Conservation (phyloP, 2,797 vertebrate species). For the Sphaeramia orbicularis region DNA sequence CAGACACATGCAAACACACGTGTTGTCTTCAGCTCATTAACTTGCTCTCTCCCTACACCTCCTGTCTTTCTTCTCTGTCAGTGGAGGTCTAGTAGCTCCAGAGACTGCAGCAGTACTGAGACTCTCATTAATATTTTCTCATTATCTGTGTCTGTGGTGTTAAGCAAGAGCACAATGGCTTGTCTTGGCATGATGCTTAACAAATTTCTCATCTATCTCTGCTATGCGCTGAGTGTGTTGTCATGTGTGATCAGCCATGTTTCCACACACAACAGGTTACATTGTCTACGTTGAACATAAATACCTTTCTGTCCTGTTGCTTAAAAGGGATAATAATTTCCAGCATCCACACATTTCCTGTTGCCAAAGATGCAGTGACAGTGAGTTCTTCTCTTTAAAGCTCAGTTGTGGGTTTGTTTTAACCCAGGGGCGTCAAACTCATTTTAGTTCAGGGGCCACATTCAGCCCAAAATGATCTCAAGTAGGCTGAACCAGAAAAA, state of each 20-base stretch:
- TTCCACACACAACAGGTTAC: background rate
- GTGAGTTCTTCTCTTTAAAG: background rate
- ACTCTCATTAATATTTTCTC: slow-evolving; percentile 70
- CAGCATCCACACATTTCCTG: background rate
- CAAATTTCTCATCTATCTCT: slow-evolving; percentile 42
- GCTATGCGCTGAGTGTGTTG: slow-evolving; percentile 4
- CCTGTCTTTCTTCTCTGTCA: slow-evolving; percentile 45
- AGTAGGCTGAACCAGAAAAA: too few relatives aligned
- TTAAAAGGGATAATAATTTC: background rate
- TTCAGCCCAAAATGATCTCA: too few relatives aligned
- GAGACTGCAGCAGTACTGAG: slow-evolving; percentile 47
- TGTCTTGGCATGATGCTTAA: slow-evolving; percentile 47
- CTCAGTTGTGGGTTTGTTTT: background rate
- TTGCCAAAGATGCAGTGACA: slow-evolving; percentile 5
- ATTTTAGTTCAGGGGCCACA: background rate
- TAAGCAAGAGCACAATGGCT: slow-evolving; percentile 49
- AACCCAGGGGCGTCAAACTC: too few relatives aligned
- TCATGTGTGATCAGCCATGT: slow-evolving; percentile 26
- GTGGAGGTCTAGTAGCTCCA: slow-evolving; percentile 53
- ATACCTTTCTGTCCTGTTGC: background rate
- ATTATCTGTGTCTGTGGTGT: slow-evolving; percentile 52
- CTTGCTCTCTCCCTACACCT: slow-evolving; percentile 32
- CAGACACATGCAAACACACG: slow-evolving; percentile 46
- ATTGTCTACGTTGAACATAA: background rate
- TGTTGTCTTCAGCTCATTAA: slow-evolving; percentile 58